phyloP scores from a whole-genome alignment of 2,797 vertebrate species.

The Callimico goeldii region DNA sequence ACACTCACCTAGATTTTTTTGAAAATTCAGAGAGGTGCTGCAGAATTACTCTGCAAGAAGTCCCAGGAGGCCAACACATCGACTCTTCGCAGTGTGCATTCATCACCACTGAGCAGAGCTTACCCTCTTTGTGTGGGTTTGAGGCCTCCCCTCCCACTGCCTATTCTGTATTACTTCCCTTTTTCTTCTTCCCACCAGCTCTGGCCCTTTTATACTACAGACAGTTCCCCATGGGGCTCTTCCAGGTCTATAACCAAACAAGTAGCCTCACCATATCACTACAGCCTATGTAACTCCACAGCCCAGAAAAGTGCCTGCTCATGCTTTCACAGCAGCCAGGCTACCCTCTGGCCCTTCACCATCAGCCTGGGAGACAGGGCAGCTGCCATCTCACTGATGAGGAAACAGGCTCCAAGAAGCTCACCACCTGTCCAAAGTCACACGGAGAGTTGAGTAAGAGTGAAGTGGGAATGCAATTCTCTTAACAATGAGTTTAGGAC shows the following conservation, averaged over 20 bases:
- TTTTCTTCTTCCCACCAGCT: background rate
- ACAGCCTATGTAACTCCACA: background rate
- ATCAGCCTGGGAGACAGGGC: background rate
- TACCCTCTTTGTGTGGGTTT: background rate
- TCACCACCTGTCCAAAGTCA: background rate
- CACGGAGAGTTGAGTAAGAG: background rate
- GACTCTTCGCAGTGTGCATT: background rate
- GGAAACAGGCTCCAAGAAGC: background rate
- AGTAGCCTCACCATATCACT: background rate
- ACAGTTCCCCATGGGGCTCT: background rate
- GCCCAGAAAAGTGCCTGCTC: background rate
- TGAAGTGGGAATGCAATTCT: background rate
- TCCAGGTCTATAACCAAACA: background rate
- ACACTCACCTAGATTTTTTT: background rate
- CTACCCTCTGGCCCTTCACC: background rate
- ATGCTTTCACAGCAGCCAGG: background rate
- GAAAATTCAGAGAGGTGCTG: background rate
- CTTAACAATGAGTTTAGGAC: too few relatives aligned
- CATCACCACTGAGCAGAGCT: background rate
- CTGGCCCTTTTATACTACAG: background rate
- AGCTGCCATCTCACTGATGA: background rate
- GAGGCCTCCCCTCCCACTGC: background rate
- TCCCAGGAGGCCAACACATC: background rate
- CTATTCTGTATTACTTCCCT: background rate
- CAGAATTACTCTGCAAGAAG: background rate